Conservation (phyloP, 2,113 vertebrate species). For the Leptobrachium leishanense region DNA sequence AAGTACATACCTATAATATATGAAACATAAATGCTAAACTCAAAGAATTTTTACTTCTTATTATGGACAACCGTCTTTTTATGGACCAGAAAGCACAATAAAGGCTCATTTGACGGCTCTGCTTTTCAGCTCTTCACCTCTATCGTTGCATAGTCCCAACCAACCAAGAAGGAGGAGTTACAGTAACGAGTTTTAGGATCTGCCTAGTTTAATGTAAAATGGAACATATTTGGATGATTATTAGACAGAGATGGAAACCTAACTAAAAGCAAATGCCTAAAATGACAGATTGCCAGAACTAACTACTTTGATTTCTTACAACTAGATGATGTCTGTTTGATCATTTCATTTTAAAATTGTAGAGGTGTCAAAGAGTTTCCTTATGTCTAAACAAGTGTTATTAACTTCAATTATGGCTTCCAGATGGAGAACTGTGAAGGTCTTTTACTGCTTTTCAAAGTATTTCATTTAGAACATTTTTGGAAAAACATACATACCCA, state of each 20-base stretch:
- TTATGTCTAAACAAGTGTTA: conserved; percentile 80
- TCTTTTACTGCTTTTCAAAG: conserved; percentile 78
- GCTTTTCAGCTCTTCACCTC: too few relatives aligned
- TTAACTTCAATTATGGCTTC: conserved; percentile 88
- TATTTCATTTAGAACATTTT: conserved; percentile 82
- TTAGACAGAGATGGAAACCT: conserved; percentile 63
- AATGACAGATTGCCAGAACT: conserved; percentile 67
- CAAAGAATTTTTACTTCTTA: too few relatives aligned
- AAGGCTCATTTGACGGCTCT: too few relatives aligned
- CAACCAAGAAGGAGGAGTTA: background rate
- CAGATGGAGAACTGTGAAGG: conserved; percentile 81
- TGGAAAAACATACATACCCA: conserved; percentile 88
- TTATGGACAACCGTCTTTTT: too few relatives aligned
- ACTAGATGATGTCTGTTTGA: conserved; percentile 79
- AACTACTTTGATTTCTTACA: conserved; percentile 73
- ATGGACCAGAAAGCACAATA: too few relatives aligned
- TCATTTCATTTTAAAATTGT: conserved; percentile 74
- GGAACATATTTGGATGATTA: conserved; percentile 64
- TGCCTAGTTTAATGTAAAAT: conserved; percentile 28
- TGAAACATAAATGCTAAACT: too few relatives aligned
- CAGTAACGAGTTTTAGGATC: background rate
- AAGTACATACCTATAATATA: too few relatives aligned
- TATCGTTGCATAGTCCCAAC: background rate
- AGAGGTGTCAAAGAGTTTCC: conserved; percentile 83
- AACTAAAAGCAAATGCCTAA: conserved; percentile 65